Conservation (phyloP, 30 jellyfish, hydroid and myxozoan species). For the Turritopsis rubra region DNA sequence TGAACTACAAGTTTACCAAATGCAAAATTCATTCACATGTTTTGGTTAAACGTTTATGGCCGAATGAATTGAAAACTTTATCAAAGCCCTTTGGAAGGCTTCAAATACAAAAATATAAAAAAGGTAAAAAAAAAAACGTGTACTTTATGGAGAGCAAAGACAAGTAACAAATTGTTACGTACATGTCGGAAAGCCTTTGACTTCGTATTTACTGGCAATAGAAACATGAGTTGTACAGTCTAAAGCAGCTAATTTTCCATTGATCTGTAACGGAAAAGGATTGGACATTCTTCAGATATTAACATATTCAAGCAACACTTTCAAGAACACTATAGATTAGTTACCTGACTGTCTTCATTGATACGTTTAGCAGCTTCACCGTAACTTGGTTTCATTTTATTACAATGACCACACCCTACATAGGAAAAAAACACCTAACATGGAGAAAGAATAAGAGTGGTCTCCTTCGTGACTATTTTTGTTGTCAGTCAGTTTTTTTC, state of each 20-base stretch:
- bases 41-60: no score
- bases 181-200: conserved; percentile 79
- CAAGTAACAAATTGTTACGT: neutral
- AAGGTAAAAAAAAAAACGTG: neutral
- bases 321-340: neutral
- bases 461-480: no score
- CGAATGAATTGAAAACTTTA: no score
- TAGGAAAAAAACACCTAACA: neutral
- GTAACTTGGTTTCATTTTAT: conserved; percentile 77
- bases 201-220: conserved; percentile 30
- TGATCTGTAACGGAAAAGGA: neutral
- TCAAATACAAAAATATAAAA: neutral
- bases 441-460: neutral
- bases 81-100: no score
- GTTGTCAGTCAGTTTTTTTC: neutral
- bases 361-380: conserved; percentile 62
- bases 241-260: conserved; percentile 74
- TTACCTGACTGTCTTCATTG: conserved; percentile 36
- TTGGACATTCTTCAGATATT: neutral
- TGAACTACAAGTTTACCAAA: neutral
- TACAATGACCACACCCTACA: conserved; percentile 98
- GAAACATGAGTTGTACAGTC: conserved; percentile 55
- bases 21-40: neutral
- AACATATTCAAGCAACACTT: neutral
- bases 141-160: neutral